A percentile compares a stretch with the other conserved stretches of the same genome.
These are phyloP conservation scores for Agriopis aurantiaria DNA, from an alignment of 2,888 invertebrate species.

Conservation along the genomic window DNA sequence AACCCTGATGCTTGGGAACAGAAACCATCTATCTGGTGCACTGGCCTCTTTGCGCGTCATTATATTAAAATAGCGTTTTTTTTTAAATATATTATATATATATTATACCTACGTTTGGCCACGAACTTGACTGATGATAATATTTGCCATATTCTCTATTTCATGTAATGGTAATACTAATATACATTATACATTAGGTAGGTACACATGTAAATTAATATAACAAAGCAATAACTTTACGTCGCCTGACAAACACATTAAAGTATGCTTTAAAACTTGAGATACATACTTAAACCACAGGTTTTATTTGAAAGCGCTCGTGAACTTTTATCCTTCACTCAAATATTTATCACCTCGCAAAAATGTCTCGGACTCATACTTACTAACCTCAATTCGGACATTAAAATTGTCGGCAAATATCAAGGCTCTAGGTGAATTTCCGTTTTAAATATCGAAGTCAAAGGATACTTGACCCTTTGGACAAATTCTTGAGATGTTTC, in stretches of 20 bases:
- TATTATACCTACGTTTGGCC: no score
- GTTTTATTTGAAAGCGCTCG: conserved; percentile 20
- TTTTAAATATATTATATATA: no score
- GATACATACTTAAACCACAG: conserved; percentile 12
- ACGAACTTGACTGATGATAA: no score
- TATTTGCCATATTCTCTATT: no score
- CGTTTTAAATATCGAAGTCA: conserved; percentile 36
- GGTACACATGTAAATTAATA: background rate
- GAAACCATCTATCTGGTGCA: no score
- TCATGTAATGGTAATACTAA: no score
- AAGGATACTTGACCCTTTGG: conserved; percentile 31
- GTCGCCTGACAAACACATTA: conserved; percentile 1
- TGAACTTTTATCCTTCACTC: conserved; percentile 44
- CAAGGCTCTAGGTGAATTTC: conserved; percentile 43
- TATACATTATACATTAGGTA: background rate
- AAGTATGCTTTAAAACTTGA: conserved; percentile 3
- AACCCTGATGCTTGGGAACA: no score
- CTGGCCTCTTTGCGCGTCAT: no score
- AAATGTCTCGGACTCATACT: conserved; percentile 45
- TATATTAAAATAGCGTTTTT: no score
- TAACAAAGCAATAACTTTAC: background rate
- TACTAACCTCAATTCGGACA: conserved; percentile 43
- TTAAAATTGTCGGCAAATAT: conserved; percentile 37
- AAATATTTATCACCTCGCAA: conserved; percentile 44
- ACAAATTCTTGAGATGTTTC: conserved; percentile 4